Base-by-base conservation (phyloP, 2,888 invertebrate species). In the Saturnia pavonia region DNA sequence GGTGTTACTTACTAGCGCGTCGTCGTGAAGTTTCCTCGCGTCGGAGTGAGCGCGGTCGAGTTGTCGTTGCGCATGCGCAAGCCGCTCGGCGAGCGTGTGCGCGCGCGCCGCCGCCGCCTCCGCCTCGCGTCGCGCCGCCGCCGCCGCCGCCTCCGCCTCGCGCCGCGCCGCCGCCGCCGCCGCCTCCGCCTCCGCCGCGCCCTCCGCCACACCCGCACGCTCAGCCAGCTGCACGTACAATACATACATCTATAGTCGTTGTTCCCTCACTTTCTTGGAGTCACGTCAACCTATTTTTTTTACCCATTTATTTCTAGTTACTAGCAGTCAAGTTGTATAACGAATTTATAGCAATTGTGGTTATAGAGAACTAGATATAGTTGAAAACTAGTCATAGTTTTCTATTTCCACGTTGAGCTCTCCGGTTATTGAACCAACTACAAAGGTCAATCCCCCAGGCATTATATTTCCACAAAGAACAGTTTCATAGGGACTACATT, bases 1-100 rank as follows among this genome's bases (percentile, higher is more conserved):
- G 1, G 54, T 7, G 54, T 22, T 68, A 76, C 80, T 72, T 22
- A 93, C 92, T 72, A 88, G 78, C 8, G 92, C 92, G 74, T 94
- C 94, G 71, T 94, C 94, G 75, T 92, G 93, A 81, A 93, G 84
- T 71, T 87, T 88, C 74, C 92, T 74, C 1, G 91, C 92, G 77
- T 92, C 92, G 60, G 79, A 75, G 82, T 90, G 91, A 78, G 94
- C 91, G 66, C 93, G 84, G 78, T 94, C 94, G 43, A 94, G 91
- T 78, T 94, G 94, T 0, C 94, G 82, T 85, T 92, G 91, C 83
- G 92, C 91, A 75, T 91, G 92, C 84, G 93, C 91, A 0, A 94
- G 91, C 0, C 94, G 80, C 80, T 94, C 94, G 48, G 89, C 88
- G 57, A 93, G 87, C 70, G 88, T 76, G 75, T 87, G 87, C 76